phyloP scores from a whole-genome alignment of 2,888 invertebrate genomes.

The Rhamnusium bicolor region DNA sequence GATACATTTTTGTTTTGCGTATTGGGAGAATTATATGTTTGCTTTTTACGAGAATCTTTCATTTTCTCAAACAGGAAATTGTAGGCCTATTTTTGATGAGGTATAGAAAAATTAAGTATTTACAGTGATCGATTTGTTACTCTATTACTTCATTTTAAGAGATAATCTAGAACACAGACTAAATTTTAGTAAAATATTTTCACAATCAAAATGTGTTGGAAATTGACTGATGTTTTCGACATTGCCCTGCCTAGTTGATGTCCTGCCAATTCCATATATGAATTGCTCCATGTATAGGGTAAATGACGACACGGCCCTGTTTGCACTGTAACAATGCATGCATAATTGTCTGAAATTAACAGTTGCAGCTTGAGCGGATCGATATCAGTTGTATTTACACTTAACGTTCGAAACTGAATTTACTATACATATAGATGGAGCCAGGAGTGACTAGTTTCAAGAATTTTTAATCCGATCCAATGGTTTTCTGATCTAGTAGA shows the following conservation, averaged over 20 bases:
- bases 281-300: slow-evolving; percentile 4
- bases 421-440: not conserved
- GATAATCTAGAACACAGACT: no score
- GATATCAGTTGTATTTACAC: slow-evolving; percentile 8
- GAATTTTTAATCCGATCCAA: no score
- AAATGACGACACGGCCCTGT: slow-evolving; percentile 15
- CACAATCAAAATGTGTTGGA: not conserved
- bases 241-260: not conserved
- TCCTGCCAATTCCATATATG: slow-evolving; percentile 15
- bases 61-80: no score
- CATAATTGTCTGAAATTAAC: slow-evolving; percentile 35
- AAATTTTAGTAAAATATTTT: no score
- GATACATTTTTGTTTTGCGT: no score
- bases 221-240: not conserved
- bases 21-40: no score
- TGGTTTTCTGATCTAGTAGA: no score
- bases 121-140: no score
- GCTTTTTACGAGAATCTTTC: no score
- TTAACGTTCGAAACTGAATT: not conserved
- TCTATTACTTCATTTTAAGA: no score
- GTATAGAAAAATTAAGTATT: no score
- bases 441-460: not conserved
- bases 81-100: no score
- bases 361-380: slow-evolving; percentile 11
- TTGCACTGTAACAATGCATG: slow-evolving; percentile 30